Percentiles rank a stretch among this genome's conserved stretches.
phyloP scores from a whole-genome alignment of 2,888 invertebrate species.

The Erebia epiphron region DNA sequence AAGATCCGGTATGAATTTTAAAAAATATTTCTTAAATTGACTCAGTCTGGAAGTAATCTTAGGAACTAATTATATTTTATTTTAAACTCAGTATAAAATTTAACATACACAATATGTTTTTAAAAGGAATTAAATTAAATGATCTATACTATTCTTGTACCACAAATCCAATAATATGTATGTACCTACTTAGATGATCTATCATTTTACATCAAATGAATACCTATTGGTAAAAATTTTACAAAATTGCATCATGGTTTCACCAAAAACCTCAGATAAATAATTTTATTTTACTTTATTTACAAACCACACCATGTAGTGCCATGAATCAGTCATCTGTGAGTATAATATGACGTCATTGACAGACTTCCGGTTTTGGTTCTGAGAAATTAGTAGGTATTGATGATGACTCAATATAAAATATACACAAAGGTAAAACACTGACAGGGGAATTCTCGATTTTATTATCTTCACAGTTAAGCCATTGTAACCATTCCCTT shows the following conservation, averaged over 20 bases:
- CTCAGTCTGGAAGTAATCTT: too few relatives aligned
- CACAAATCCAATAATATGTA: too few relatives aligned
- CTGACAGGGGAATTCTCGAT: not conserved
- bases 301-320: not conserved
- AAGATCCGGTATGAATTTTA: too few relatives aligned
- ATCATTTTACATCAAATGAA: too few relatives aligned
- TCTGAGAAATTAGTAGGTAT: constrained; percentile 11
- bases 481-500: too few relatives aligned
- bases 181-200: too few relatives aligned
- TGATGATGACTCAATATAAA: constrained; percentile 8
- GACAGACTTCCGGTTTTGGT: constrained; percentile 12
- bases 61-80: too few relatives aligned
- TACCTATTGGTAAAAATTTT: not conserved
- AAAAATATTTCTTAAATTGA: too few relatives aligned
- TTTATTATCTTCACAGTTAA: not conserved
- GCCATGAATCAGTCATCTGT: not conserved
- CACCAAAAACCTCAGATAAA: not conserved
- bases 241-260: constrained; percentile 3
- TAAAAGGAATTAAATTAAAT: too few relatives aligned
- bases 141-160: too few relatives aligned
- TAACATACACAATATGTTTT: too few relatives aligned
- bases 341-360: constrained; percentile 12
- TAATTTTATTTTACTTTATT: not conserved
- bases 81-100: too few relatives aligned
- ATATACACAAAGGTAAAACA: constrained; percentile 6